Evolutionary conservation across 1,140 invertebrate species (phyloP).

Genomic region (Arion vulgaris): DNA sequence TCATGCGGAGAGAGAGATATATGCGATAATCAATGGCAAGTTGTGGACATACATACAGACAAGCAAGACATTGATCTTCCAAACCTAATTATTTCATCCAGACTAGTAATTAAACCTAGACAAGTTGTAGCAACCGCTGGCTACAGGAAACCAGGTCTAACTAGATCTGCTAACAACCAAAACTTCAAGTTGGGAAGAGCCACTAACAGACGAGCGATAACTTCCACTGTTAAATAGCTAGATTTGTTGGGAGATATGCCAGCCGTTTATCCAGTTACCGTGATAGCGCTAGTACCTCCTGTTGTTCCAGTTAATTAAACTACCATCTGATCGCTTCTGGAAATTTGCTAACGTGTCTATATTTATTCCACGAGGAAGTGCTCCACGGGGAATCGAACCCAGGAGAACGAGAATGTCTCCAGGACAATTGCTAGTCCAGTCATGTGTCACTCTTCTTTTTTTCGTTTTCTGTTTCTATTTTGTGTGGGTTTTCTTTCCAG

Average conservation of each 20-base stretch:
- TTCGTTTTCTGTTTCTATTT: too few species aligned
- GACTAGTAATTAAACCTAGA: not conserved
- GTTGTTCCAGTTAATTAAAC: not conserved
- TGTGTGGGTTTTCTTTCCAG: too few species aligned
- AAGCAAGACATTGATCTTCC: not conserved
- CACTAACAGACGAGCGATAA: too few species aligned
- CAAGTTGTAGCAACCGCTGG: not conserved
- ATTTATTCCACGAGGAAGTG: too few species aligned
- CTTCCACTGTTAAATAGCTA: not conserved
- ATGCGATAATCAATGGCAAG: not conserved
- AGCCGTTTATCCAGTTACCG: not conserved
- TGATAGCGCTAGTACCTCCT: not conserved
- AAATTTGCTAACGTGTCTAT: too few species aligned
- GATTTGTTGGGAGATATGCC: not conserved
- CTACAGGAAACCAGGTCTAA: slow-evolving; percentile 6
- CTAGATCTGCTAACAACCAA: not conserved
- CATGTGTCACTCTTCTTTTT: too few species aligned
- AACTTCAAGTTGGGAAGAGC: not conserved
- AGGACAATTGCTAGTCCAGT: too few species aligned
- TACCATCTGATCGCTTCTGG: not conserved
- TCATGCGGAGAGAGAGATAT: not conserved
- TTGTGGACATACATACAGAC: not conserved
- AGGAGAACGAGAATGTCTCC: too few species aligned
- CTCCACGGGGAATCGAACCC: too few species aligned
- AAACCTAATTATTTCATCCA: slow-evolving; percentile 5